phyloP scores from a whole-genome alignment of 2,888 invertebrate genomes.

The Ectemnius continuus region DNA sequence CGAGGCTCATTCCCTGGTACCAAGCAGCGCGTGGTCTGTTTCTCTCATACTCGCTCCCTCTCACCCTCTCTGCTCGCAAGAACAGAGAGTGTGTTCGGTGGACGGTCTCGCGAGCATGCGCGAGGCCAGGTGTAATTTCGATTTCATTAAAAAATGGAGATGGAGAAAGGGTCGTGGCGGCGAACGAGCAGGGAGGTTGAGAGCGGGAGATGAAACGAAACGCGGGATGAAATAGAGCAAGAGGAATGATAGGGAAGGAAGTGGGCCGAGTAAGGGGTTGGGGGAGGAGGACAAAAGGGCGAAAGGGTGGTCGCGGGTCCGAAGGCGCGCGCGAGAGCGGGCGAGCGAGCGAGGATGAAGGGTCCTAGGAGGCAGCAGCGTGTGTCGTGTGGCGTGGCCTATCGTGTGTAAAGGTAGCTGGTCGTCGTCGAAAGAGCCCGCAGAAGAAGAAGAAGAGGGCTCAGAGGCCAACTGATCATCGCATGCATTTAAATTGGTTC shows the following conservation, averaged over 20 bases:
- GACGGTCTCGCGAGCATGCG: conserved; percentile 1
- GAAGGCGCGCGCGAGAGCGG: conserved; percentile 1
- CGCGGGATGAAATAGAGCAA: conserved; percentile 35
- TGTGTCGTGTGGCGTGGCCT: conserved; percentile 66
- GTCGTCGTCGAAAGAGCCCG: conserved; percentile 66
- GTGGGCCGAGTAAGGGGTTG: conserved; percentile 5
- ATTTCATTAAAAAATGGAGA: conserved; percentile 69
- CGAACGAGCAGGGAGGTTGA: conserved; percentile 48
- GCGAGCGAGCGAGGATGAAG: conserved; percentile 33
- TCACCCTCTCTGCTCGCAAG: too few species aligned
- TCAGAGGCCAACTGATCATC: conserved; percentile 78
- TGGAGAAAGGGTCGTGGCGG: conserved; percentile 42
- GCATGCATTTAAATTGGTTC: conserved; percentile 79
- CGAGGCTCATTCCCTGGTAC: conserved; percentile 20
- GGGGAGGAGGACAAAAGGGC: conserved; percentile 30
- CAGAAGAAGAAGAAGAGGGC: conserved; percentile 72
- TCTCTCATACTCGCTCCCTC: neutral
- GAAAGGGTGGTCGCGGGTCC: conserved; percentile 1
- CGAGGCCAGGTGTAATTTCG: conserved; percentile 57
- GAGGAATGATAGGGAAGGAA: conserved; percentile 20
- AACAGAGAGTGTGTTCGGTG: neutral
- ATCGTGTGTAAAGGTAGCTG: conserved; percentile 67
- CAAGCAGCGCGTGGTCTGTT: conserved; percentile 11
- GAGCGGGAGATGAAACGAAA: conserved; percentile 18
- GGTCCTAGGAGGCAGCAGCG: conserved; percentile 64